These are phyloP conservation scores for Leptobrachium leishanense DNA, from an alignment of 2,113 vertebrate genomes.

Conservation along the genomic window DNA sequence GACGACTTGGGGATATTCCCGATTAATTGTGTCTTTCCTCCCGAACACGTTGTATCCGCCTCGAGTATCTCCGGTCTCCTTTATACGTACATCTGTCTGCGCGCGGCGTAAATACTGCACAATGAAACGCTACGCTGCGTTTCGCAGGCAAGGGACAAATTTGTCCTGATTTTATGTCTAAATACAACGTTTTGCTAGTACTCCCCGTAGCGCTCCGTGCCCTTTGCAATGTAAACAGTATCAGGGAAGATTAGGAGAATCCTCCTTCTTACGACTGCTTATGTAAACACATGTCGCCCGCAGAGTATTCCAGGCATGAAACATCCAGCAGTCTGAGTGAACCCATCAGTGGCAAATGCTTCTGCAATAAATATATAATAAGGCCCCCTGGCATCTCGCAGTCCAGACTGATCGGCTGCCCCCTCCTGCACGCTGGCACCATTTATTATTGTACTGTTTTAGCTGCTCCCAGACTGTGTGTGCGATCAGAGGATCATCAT, in stretches of 20 bases:
- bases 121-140: slow-evolving; percentile 5
- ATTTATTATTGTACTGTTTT: slow-evolving; percentile 4
- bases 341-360: slow-evolving; percentile 41
- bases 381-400: slow-evolving; percentile 40
- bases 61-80: neutral
- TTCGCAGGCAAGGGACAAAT: slow-evolving; percentile 40
- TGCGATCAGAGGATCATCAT: neutral
- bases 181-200: slow-evolving; percentile 47
- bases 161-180: slow-evolving; percentile 43
- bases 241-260: slow-evolving; percentile 41
- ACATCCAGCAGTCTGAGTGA: slow-evolving; percentile 40
- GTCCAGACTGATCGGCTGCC: slow-evolving; percentile 35
- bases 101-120: slow-evolving; percentile 9
- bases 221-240: slow-evolving; percentile 47
- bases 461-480: slow-evolving; percentile 6
- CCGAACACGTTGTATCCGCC: neutral
- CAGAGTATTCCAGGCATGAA: slow-evolving; percentile 30
- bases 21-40: neutral
- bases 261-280: slow-evolving; percentile 40
- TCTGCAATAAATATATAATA: slow-evolving; percentile 43
- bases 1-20: too few species aligned
- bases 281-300: slow-evolving; percentile 38
- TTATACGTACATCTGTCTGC: slow-evolving; percentile 1
- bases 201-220: slow-evolving; percentile 42
- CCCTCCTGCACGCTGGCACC: slow-evolving; percentile 32